Conservation (phyloP, 2,113 vertebrate species). For the Hippocampus zosterae region DNA sequence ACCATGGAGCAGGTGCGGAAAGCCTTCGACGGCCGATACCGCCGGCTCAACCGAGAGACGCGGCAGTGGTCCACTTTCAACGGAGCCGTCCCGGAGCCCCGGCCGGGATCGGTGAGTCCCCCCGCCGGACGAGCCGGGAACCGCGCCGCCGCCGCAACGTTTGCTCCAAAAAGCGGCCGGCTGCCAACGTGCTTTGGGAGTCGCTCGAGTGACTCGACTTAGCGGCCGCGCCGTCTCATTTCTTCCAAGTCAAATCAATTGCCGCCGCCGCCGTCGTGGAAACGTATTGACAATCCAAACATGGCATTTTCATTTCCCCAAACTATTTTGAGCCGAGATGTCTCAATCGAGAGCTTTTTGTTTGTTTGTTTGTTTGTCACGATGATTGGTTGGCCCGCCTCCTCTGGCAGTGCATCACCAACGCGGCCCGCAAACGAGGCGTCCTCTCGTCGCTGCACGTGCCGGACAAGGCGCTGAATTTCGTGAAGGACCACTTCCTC, state of each 20-base stretch:
- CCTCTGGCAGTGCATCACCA: constrained; percentile 82
- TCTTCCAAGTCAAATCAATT: too few relatives aligned
- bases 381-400: background rate
- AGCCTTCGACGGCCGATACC: constrained; percentile 84
- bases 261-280: too few relatives aligned
- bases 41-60: constrained; percentile 89
- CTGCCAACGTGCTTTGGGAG: too few relatives aligned
- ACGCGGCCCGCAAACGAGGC: constrained; percentile 74
- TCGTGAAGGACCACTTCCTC: constrained; percentile 95
- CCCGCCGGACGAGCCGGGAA: constrained; percentile 20
- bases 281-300: too few relatives aligned
- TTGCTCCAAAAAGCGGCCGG: too few relatives aligned
- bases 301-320: too few relatives aligned
- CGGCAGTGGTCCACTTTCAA: constrained; percentile 96
- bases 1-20: constrained; percentile 83
- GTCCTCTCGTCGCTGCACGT: constrained; percentile 89
- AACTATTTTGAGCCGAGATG: too few relatives aligned
- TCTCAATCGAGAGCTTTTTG: too few relatives aligned
- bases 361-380: too few relatives aligned
- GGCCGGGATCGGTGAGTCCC: constrained; percentile 83
- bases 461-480: constrained; percentile 93
- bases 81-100: constrained; percentile 77
- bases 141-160: too few relatives aligned
- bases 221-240: too few relatives aligned
- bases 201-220: too few relatives aligned